A percentile compares a stretch with the other conserved stretches of the same genome.
Conservation (phyloP, 2,888 invertebrate genomes). For the Sphaerophoria taeniata region DNA sequence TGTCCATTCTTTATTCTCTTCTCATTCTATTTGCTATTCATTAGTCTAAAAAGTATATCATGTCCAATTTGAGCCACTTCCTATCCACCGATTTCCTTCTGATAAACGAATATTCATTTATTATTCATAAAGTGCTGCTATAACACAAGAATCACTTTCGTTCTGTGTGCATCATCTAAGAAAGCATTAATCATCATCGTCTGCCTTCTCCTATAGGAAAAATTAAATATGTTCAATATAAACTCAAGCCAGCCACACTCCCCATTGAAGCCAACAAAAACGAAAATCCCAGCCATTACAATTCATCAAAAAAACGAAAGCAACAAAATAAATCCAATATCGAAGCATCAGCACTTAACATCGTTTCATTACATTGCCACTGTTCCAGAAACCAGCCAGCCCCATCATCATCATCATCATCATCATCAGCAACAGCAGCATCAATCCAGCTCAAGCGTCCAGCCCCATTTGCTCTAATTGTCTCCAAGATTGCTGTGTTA, state of each 20-base stretch:
- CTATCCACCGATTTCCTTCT: background rate
- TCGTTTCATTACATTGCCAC: constrained; percentile 20
- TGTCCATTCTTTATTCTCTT: no score
- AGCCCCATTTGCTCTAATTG: constrained; percentile 19
- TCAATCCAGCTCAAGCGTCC: background rate
- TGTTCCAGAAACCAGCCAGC: constrained; percentile 13
- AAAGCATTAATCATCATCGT: no score
- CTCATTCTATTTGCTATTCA: no score
- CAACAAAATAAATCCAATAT: constrained; percentile 27
- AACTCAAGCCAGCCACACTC: background rate
- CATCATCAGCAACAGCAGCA: no score
- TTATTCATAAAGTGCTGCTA: background rate
- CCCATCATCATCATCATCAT: constrained; percentile 4
- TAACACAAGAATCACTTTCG: no score
- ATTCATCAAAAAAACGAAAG: constrained; percentile 11
- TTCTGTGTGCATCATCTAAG: no score
- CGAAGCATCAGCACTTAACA: constrained; percentile 18
- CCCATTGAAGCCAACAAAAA: background rate
- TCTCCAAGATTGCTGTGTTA: constrained; percentile 2
- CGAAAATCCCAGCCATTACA: background rate
- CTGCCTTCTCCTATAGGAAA: no score
- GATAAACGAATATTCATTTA: background rate
- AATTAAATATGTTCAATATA: background rate
- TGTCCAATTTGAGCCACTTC: background rate
- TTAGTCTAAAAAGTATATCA: no score